These are phyloP conservation scores for Sitta europaea DNA, from an alignment of 2,113 vertebrate genomes.

Conservation along the genomic window DNA sequence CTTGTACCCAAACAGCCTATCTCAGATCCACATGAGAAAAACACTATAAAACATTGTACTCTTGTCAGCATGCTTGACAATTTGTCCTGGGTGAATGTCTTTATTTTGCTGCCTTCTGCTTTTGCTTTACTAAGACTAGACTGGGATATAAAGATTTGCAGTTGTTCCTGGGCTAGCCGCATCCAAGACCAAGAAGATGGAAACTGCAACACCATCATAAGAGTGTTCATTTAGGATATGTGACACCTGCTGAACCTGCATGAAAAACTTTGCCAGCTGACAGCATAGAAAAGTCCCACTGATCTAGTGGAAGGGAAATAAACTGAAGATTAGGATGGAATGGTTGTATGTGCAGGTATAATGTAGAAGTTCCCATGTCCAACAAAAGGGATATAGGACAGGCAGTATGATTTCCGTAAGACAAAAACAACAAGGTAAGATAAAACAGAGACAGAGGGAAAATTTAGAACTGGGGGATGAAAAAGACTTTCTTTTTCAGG, in stretches of 20 bases:
- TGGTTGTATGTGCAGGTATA: neutral
- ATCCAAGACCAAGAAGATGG: neutral
- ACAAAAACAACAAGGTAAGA: neutral
- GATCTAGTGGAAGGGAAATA: neutral
- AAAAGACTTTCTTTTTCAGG: neutral
- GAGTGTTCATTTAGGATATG: neutral
- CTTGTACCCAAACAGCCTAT: neutral
- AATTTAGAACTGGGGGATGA: neutral
- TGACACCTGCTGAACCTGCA: neutral
- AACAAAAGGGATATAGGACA: neutral
- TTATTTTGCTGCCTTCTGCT: neutral
- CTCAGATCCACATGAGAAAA: neutral
- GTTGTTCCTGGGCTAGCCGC: neutral
- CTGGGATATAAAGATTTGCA: neutral
- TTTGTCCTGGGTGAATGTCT: neutral
- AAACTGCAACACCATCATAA: neutral
- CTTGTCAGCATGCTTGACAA: neutral
- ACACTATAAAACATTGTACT: neutral
- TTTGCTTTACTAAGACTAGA: neutral
- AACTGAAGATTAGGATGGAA: neutral
- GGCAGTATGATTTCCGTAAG: neutral
- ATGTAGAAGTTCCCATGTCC: neutral
- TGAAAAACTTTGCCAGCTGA: neutral
- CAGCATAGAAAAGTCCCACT: neutral
- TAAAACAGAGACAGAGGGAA: neutral